These are phyloP conservation scores for Drosophila niveifrons DNA, from an alignment of 2,888 invertebrate species.

Conservation along the genomic window DNA sequence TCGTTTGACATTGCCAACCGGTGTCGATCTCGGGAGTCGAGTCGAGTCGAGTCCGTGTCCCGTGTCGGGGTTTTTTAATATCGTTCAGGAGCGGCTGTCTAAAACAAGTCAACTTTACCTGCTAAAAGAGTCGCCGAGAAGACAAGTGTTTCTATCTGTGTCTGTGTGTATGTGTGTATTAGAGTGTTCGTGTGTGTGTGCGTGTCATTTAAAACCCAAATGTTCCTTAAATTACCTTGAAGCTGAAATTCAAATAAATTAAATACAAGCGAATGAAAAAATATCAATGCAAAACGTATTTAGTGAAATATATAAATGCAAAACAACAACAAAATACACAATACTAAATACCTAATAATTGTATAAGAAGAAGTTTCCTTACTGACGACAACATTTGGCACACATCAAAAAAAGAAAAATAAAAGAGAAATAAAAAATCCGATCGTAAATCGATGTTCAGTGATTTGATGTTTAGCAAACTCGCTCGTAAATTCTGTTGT, in stretches of 20 bases:
- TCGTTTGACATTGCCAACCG: constrained; percentile 67
- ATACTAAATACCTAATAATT: constrained; percentile 18
- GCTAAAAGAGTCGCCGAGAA: constrained; percentile 30
- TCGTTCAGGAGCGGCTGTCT: constrained; percentile 25
- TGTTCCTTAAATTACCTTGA: constrained; percentile 79
- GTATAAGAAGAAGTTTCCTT: constrained; percentile 23
- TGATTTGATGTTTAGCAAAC: constrained; percentile 35
- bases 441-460: constrained; percentile 49
- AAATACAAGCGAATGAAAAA: too few species aligned
- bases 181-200: constrained; percentile 33
- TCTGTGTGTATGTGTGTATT: constrained; percentile 23
- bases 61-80: constrained; percentile 29
- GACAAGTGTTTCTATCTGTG: constrained; percentile 13
- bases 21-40: constrained; percentile 23
- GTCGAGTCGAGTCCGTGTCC: constrained; percentile 15
- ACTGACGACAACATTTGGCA: constrained; percentile 34
- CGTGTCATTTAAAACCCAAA: constrained; percentile 68
- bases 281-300: constrained; percentile 10
- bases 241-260: constrained; percentile 48
- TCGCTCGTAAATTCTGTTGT: constrained; percentile 50
- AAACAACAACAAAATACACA: constrained; percentile 19
- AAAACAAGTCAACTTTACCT: constrained; percentile 55
- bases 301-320: constrained; percentile 55
- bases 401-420: constrained; percentile 12
- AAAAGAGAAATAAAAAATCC: constrained; percentile 20